Evolutionary conservation across 2,113 vertebrate genomes (phyloP).

Genomic region (Excalfactoria chinensis): DNA sequence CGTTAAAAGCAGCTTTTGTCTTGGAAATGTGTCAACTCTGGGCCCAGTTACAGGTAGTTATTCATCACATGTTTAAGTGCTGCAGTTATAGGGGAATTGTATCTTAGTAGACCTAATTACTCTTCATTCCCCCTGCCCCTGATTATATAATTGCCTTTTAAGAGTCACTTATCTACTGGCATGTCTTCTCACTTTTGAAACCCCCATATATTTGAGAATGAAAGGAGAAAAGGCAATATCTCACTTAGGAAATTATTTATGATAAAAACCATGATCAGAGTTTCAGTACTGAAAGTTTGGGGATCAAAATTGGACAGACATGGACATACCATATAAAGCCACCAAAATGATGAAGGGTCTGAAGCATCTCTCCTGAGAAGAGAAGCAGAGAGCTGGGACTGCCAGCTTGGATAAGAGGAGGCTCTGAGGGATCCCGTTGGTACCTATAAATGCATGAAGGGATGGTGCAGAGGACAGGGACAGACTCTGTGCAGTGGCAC

Average conservation of each 20-base stretch:
- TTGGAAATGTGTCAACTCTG: neutral
- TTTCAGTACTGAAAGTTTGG: neutral
- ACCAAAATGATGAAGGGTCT: too few relatives aligned
- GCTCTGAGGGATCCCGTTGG: too few relatives aligned
- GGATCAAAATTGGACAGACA: too few relatives aligned
- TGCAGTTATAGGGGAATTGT: neutral
- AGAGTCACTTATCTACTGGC: neutral
- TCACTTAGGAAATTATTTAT: neutral
- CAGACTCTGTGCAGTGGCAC: neutral
- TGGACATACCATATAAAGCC: too few relatives aligned
- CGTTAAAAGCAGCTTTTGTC: neutral
- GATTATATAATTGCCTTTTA: neutral
- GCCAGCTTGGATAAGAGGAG: too few relatives aligned
- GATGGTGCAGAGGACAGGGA: neutral
- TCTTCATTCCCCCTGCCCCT: neutral
- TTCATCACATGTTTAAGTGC: neutral
- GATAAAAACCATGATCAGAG: neutral
- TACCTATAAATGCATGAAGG: neutral
- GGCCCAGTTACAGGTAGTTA: neutral
- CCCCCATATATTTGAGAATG: accelerated
- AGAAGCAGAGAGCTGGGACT: too few relatives aligned
- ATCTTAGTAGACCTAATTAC: neutral
- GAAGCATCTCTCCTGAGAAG: too few relatives aligned
- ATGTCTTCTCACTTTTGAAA: neutral
- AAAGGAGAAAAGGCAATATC: neutral